These are phyloP conservation scores for Ptychochromis oligacanthus DNA, from an alignment of 2,113 vertebrate genomes.

Conservation along the genomic window DNA sequence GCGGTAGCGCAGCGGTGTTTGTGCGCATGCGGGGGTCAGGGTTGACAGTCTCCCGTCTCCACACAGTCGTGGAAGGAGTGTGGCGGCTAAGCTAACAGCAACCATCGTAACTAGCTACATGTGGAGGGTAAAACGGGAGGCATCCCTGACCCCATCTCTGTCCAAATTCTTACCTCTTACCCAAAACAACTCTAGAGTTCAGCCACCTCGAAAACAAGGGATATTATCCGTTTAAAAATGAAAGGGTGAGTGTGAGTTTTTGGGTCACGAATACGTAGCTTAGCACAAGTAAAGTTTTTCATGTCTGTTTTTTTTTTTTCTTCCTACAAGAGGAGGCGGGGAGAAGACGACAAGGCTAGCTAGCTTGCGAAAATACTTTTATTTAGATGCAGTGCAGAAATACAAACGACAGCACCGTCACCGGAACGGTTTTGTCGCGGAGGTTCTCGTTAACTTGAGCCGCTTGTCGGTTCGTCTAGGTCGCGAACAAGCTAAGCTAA, in stretches of 20 bases:
- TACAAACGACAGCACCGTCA: not conserved
- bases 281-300: slow-evolving; percentile 77
- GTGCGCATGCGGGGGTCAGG: slow-evolving; percentile 76
- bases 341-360: slow-evolving; percentile 65
- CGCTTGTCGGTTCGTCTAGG: not conserved
- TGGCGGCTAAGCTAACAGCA: slow-evolving; percentile 76
- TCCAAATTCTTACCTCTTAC: slow-evolving; percentile 60
- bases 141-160: slow-evolving; percentile 77
- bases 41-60: slow-evolving; percentile 65
- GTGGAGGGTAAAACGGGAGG: slow-evolving; percentile 83
- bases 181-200: slow-evolving; percentile 63
- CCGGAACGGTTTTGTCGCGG: not conserved
- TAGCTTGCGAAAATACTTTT: slow-evolving; percentile 60
- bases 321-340: slow-evolving; percentile 67
- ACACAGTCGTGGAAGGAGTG: slow-evolving; percentile 72
- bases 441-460: not conserved
- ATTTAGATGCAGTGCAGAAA: not conserved
- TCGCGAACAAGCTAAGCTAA: slow-evolving; percentile 28
- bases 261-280: slow-evolving; percentile 52
- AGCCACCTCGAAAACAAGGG: slow-evolving; percentile 59
- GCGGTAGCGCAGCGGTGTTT: accelerated
- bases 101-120: slow-evolving; percentile 80
- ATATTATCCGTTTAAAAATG: slow-evolving; percentile 77
- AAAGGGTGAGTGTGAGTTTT: slow-evolving; percentile 83
- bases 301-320: slow-evolving; percentile 66